phyloP scores from a whole-genome alignment of 92 coral and sea anemone genomes.

The Phymanthus crucifer region DNA sequence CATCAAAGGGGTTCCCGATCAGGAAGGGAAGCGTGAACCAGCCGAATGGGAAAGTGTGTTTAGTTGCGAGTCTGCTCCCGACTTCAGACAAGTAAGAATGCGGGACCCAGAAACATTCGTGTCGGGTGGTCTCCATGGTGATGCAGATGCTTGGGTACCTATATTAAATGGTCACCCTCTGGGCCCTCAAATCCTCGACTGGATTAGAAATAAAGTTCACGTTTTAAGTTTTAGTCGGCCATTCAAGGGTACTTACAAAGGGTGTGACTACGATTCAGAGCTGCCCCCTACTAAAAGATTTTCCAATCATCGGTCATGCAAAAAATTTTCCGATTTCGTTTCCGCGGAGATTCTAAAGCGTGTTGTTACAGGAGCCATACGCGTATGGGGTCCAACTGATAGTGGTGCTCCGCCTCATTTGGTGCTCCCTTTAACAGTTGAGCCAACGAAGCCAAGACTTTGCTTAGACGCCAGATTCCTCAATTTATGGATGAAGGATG shows the following conservation, averaged over 20 bases:
- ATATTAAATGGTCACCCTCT: conserved; percentile 28
- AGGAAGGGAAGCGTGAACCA: not conserved
- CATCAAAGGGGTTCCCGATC: conserved; percentile 24
- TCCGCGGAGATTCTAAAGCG: conserved; percentile 13
- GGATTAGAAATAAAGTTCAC: conserved; percentile 38
- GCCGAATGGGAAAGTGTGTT: not conserved
- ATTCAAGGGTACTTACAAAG: conserved; percentile 28
- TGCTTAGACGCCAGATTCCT: too few species aligned
- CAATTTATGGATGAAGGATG: too few species aligned
- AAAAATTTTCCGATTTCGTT: conserved; percentile 25
- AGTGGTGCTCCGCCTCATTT: too few species aligned
- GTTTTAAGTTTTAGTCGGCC: conserved; percentile 28
- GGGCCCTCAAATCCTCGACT: conserved; percentile 10
- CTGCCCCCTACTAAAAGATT: conserved; percentile 26
- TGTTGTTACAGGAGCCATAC: conserved; percentile 24
- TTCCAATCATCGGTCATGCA: conserved; percentile 33
- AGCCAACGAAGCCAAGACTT: too few species aligned
- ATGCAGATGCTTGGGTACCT: conserved; percentile 33
- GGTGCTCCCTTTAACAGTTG: too few species aligned
- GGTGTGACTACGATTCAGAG: conserved; percentile 21
- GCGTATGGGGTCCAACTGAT: conserved; percentile 25
- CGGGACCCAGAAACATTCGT: conserved; percentile 23
- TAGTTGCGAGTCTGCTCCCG: conserved; percentile 12
- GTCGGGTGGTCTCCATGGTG: conserved; percentile 26
- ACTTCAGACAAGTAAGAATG: not conserved